Conservation (phyloP, 2,113 vertebrate species). For the Oncorhynchus clarkii region DNA sequence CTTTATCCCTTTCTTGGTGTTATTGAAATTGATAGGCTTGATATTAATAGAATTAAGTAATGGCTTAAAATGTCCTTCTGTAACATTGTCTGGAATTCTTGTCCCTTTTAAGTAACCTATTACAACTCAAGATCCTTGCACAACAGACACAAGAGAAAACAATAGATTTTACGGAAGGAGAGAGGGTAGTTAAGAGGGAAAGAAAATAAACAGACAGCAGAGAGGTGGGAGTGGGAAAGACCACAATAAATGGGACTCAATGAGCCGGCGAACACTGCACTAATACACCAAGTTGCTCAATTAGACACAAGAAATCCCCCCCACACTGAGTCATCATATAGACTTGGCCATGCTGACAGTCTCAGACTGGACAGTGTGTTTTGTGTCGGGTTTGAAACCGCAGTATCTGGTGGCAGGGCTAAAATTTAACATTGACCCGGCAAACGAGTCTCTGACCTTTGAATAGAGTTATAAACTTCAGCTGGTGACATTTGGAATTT, state of each 20-base stretch:
- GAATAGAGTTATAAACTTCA: background rate
- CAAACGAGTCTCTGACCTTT: background rate
- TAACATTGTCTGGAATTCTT: no score
- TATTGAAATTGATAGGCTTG: no score
- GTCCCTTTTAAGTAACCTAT: no score
- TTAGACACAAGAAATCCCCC: background rate
- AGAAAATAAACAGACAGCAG: constrained; percentile 42
- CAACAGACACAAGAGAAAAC: no score
- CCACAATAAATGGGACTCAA: background rate
- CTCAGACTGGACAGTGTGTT: background rate
- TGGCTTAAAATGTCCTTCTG: no score
- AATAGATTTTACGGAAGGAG: background rate
- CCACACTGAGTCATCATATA: background rate
- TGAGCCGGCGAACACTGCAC: background rate
- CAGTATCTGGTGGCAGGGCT: background rate
- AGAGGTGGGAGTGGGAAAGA: constrained; percentile 9
- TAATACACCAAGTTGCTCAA: background rate
- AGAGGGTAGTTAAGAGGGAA: background rate
- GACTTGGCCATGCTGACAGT: background rate
- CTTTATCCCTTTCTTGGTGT: no score
- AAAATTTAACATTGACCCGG: background rate
- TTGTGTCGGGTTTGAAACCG: background rate
- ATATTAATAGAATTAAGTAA: no score
- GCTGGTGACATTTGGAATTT: background rate
- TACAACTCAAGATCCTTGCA: no score